These are phyloP conservation scores for Clamator glandarius DNA, from an alignment of 2,797 vertebrate genomes.

Conservation along the genomic window DNA sequence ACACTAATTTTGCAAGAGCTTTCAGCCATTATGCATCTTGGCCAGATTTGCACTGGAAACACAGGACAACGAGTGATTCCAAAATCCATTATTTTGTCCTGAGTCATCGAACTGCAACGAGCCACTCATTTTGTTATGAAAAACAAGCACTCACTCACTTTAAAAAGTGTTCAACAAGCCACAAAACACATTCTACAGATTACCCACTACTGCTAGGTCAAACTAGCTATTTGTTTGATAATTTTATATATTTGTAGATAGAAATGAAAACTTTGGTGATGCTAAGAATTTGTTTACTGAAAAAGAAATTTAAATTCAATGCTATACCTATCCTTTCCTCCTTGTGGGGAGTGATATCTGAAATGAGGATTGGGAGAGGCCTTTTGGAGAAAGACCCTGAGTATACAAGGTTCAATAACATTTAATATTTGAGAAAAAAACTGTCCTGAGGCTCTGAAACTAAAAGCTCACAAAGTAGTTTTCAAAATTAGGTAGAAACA, in stretches of 20 bases:
- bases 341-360: background rate
- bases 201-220: conserved; percentile 19
- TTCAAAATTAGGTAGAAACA: background rate
- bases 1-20: conserved; percentile 43
- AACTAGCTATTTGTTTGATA: conserved; percentile 19
- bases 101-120: conserved; percentile 54
- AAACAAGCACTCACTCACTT: conserved; percentile 51
- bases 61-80: conserved; percentile 37
- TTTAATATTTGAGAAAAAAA: background rate
- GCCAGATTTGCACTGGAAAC: conserved; percentile 55
- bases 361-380: background rate
- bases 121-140: conserved; percentile 55
- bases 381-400: background rate
- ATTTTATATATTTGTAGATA: background rate
- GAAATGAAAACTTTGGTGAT: background rate
- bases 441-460: background rate
- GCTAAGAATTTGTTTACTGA: background rate
- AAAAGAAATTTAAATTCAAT: background rate
- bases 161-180: conserved; percentile 18
- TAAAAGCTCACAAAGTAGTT: background rate
- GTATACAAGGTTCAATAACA: background rate
- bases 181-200: conserved; percentile 45
- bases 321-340: background rate
- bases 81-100: conserved; percentile 64
- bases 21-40: conserved; percentile 27